phyloP scores from a whole-genome alignment of 2,113 vertebrate species.

The Tyto alba region DNA sequence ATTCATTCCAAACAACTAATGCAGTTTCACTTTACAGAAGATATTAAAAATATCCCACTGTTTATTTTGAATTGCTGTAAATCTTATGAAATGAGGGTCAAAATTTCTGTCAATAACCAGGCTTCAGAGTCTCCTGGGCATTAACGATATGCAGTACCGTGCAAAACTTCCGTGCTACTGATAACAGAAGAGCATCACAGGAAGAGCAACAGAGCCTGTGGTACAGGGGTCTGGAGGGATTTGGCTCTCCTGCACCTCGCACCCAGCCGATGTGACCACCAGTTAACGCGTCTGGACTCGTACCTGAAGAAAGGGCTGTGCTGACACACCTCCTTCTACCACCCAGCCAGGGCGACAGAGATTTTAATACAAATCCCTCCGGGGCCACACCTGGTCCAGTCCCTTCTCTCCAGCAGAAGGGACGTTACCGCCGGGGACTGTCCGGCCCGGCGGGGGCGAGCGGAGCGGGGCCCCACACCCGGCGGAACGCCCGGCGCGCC shows the following conservation, averaged over 20 bases:
- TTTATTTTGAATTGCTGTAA: background rate
- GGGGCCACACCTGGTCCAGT: background rate
- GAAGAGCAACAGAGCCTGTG: background rate
- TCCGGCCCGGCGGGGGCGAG: background rate
- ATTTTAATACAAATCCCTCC: background rate
- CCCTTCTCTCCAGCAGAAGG: background rate
- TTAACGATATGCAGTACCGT: background rate
- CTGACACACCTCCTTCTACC: background rate
- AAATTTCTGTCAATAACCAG: background rate
- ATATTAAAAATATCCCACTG: background rate
- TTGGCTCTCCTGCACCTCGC: background rate
- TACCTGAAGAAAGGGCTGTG: background rate
- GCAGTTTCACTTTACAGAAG: background rate
- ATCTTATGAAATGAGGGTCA: background rate
- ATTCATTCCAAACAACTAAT: conserved; percentile 22
- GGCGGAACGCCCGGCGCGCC: fast-evolving
- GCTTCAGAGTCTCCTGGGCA: background rate
- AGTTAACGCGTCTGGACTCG: background rate
- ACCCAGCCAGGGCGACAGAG: background rate
- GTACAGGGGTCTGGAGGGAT: background rate
- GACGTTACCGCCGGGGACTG: background rate
- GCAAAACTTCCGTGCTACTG: background rate
- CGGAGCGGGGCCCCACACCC: fast-evolving
- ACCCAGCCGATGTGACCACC: background rate
- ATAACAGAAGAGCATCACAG: background rate